Percentiles rank a stretch among this genome's conserved stretches.
phyloP scores from a whole-genome alignment of 1,140 invertebrate species.

The Brachionus rotundiformis region DNA sequence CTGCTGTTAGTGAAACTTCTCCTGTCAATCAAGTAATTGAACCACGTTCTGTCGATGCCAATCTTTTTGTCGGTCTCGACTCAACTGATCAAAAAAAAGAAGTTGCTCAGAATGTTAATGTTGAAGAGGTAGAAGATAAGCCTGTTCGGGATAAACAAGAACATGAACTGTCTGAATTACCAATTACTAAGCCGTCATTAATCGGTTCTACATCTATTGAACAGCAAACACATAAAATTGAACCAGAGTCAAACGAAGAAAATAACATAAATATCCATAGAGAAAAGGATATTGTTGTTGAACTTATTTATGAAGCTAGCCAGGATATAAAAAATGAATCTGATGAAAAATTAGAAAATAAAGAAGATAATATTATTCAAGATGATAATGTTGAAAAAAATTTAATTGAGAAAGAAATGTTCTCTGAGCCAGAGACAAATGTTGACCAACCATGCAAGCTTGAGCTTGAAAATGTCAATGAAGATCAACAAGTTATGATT shows the following conservation, averaged over 20 bases:
- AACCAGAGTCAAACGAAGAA: neutral
- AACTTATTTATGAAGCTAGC: neutral
- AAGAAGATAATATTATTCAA: too few species aligned
- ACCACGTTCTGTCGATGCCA: neutral
- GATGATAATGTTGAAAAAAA: neutral
- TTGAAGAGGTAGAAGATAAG: too few species aligned
- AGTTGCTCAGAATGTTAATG: too few species aligned
- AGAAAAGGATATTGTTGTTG: neutral
- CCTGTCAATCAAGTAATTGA: neutral
- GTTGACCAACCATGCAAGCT: neutral
- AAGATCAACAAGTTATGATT: neutral
- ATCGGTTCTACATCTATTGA: constrained; percentile 30
- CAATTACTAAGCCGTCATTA: neutral
- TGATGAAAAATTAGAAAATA: neutral
- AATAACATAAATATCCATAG: neutral
- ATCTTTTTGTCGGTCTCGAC: constrained; percentile 5
- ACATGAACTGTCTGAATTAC: neutral
- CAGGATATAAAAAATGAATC: neutral
- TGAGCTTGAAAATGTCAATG: neutral
- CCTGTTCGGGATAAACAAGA: neutral
- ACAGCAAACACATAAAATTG: neutral
- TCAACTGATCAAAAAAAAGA: neutral
- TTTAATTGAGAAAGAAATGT: neutral
- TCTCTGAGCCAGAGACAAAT: neutral
- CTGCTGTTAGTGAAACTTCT: neutral